phyloP scores from a whole-genome alignment of 1,140 invertebrate genomes.

The Drosophila insularis region DNA sequence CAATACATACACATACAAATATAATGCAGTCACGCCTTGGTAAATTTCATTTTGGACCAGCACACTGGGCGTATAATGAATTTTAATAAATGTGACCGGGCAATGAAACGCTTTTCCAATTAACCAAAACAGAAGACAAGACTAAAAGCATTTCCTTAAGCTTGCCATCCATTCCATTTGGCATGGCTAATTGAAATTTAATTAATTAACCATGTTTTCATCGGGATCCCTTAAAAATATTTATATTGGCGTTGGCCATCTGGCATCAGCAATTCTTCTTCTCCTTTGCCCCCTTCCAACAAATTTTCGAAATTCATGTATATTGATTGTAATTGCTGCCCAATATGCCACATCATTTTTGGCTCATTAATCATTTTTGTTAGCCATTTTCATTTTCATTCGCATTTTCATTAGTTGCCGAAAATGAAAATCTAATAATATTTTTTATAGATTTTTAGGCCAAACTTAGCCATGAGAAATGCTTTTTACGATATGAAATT shows the following conservation, averaged over 20 bases:
- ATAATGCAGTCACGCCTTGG: conserved; percentile 37
- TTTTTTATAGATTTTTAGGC: conserved; percentile 39
- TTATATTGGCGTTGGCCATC: conserved; percentile 16
- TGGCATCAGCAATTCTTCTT: neutral
- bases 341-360: conserved; percentile 79
- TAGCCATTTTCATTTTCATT: conserved; percentile 63
- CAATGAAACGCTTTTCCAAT: conserved; percentile 59
- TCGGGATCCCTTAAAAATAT: conserved; percentile 14
- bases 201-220: conserved; percentile 70
- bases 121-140: conserved; percentile 48
- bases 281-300: neutral
- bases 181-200: conserved; percentile 69
- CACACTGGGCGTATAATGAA: conserved; percentile 68
- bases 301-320: conserved; percentile 49
- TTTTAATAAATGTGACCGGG: conserved; percentile 70
- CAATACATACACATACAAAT: conserved; percentile 14
- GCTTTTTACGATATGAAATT: conserved; percentile 8
- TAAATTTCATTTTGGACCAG: conserved; percentile 1
- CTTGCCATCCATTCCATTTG: neutral
- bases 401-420: conserved; percentile 26
- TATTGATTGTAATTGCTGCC: conserved; percentile 64
- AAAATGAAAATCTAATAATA: conserved; percentile 41
- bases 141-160: conserved; percentile 20
- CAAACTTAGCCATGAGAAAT: conserved; percentile 2
- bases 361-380: conserved; percentile 69